Evolutionary conservation across 2,113 vertebrate species (phyloP).

Genomic region (Thamnophis sirtalis): DNA sequence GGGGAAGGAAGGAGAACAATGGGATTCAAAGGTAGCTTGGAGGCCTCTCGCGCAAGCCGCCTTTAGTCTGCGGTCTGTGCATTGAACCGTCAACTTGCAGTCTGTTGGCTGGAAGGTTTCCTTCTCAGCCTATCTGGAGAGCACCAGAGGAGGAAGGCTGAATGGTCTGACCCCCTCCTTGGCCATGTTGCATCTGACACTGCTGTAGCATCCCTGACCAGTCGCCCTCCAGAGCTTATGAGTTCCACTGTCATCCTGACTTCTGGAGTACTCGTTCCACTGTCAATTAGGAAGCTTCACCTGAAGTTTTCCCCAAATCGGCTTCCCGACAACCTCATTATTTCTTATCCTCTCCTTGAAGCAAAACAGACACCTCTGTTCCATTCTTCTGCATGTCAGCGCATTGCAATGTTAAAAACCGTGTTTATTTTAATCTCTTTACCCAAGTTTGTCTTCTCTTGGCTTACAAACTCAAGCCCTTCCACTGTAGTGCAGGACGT

Average conservation of each 20-base stretch:
- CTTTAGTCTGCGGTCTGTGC: not conserved
- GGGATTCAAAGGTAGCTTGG: not conserved
- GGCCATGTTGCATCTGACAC: not conserved
- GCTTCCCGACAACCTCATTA: not conserved
- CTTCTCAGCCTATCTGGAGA: not conserved
- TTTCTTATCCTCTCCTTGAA: not conserved
- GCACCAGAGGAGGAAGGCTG: not conserved
- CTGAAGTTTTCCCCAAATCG: not conserved
- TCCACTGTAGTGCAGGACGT: not conserved
- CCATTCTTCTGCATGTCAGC: not conserved
- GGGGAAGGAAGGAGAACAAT: not conserved
- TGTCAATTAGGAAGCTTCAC: not conserved
- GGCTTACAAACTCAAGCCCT: not conserved
- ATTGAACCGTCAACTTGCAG: not conserved
- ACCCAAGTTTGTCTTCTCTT: not conserved
- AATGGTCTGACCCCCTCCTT: not conserved
- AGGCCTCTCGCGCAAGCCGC: not conserved
- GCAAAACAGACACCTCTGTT: not conserved
- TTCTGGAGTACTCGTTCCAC: not conserved
- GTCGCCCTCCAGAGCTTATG: not conserved
- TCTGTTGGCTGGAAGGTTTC: not conserved
- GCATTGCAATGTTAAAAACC: not conserved
- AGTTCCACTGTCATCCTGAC: not conserved
- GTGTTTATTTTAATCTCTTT: not conserved
- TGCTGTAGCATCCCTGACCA: not conserved